A percentile compares a stretch with the other conserved stretches of the same genome.
phyloP scores from a whole-genome alignment of 1,140 invertebrate species.

The Macrostomum lignano region DNA sequence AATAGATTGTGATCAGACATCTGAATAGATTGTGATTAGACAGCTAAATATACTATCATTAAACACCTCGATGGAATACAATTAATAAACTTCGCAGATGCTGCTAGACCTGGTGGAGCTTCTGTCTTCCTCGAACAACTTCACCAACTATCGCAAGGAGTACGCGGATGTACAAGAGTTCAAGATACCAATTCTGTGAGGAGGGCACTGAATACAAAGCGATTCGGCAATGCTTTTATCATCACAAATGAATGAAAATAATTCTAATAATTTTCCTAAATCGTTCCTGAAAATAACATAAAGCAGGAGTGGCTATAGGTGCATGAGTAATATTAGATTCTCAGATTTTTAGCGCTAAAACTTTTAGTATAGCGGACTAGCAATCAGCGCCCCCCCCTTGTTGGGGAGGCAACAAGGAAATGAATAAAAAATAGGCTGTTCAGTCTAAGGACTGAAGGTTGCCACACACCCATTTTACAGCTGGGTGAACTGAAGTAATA shows the following conservation, averaged over 20 bases:
- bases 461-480: no score
- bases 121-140: constrained; percentile 33
- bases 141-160: constrained; percentile 31
- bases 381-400: no score
- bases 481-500: no score
- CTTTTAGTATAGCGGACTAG: no score
- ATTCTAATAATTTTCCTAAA: neutral
- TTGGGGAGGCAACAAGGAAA: no score
- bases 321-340: constrained; percentile 1
- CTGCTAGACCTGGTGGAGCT: constrained; percentile 28
- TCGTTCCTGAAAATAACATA: neutral
- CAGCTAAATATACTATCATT: neutral
- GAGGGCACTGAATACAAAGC: neutral
- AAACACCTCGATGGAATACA: neutral
- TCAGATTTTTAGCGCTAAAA: no score
- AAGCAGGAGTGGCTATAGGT: neutral
- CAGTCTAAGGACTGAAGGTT: no score
- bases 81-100: constrained; percentile 13
- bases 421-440: no score
- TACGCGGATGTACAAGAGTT: constrained; percentile 29
- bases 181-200: constrained; percentile 34
- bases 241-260: neutral
- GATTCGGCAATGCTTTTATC: neutral
- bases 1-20: no score
- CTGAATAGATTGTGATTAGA: no score